Conservation (phyloP, 2,113 vertebrate species). For the Phoenicopterus ruber region DNA sequence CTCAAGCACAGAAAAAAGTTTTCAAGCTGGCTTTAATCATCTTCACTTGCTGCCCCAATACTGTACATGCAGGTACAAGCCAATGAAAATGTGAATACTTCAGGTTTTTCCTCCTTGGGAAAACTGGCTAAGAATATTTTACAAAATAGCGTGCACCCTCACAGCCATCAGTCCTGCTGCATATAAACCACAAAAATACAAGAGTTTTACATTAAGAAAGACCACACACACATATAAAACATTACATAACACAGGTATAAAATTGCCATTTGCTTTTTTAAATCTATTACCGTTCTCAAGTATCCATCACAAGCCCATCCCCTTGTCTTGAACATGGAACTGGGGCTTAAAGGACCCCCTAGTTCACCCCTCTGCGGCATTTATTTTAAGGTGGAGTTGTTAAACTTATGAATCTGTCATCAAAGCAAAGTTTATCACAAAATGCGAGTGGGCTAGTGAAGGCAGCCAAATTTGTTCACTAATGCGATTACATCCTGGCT, state of each 20-base stretch:
- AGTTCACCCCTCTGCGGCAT: background rate
- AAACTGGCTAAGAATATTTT: constrained; percentile 77
- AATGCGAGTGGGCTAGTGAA: rapidly evolving
- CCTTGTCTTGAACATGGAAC: constrained; percentile 50
- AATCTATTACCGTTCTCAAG: constrained; percentile 57
- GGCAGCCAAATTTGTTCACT: background rate
- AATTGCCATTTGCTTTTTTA: constrained; percentile 74
- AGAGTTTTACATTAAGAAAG: constrained; percentile 92
- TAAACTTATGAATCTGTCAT: constrained; percentile 22
- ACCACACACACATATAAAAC: constrained; percentile 95
- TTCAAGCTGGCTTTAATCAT: constrained; percentile 80
- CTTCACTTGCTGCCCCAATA: constrained; percentile 75
- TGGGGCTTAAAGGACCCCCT: background rate
- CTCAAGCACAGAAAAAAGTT: constrained; percentile 22
- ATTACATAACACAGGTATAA: constrained; percentile 91
- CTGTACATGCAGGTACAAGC: constrained; percentile 83
- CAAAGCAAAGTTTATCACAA: background rate
- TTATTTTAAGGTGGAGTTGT: background rate
- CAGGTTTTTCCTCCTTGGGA: constrained; percentile 7
- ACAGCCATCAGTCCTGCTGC: constrained; percentile 91
- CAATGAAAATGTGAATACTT: constrained; percentile 67
- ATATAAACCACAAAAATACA: constrained; percentile 94
- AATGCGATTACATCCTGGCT: rapidly evolving
- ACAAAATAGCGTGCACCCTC: constrained; percentile 88
- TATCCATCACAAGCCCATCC: constrained; percentile 46